These are phyloP conservation scores for Temnothorax longispinosus DNA, from an alignment of 1,140 invertebrate species.

Conservation along the genomic window DNA sequence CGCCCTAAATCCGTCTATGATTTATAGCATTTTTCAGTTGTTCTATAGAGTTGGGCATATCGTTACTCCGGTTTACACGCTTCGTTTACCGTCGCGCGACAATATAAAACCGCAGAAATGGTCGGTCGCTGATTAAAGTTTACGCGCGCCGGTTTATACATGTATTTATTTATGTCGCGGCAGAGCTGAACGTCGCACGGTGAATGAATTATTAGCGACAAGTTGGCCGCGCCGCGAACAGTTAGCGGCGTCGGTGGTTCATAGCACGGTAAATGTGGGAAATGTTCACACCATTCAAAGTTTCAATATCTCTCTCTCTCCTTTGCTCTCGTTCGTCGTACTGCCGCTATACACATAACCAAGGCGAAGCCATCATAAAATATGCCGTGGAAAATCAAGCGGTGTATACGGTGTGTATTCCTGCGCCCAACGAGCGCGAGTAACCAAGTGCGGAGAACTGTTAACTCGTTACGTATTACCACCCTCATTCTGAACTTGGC, in stretches of 20 bases:
- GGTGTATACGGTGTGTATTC: constrained; percentile 8
- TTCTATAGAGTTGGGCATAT: constrained; percentile 23
- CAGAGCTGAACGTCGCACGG: constrained; percentile 43
- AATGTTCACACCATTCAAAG: constrained; percentile 58
- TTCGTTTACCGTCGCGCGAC: constrained; percentile 27
- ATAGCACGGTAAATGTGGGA: constrained; percentile 54
- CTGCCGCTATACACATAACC: constrained; percentile 16
- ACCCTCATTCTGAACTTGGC: constrained; percentile 33
- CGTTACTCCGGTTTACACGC: constrained; percentile 24
- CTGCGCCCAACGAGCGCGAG: background rate
- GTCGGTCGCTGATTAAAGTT: constrained; percentile 53
- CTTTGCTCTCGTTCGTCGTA: background rate
- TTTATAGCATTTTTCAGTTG: constrained; percentile 31
- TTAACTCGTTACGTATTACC: constrained; percentile 40
- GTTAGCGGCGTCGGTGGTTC: constrained; percentile 41
- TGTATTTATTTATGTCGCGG: constrained; percentile 57
- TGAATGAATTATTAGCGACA: constrained; percentile 62
- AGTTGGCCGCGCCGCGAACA: constrained; percentile 44
- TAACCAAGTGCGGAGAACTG: constrained; percentile 29
- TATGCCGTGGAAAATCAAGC: constrained; percentile 53
- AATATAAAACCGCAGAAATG: constrained; percentile 46
- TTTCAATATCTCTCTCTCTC: constrained; percentile 32
- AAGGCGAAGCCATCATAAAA: constrained; percentile 50
- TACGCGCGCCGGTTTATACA: constrained; percentile 49
- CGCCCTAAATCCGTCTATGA: constrained; percentile 17